Base-by-base conservation (phyloP, 2,888 invertebrate genomes). In the Drosophila neotestacea region DNA sequence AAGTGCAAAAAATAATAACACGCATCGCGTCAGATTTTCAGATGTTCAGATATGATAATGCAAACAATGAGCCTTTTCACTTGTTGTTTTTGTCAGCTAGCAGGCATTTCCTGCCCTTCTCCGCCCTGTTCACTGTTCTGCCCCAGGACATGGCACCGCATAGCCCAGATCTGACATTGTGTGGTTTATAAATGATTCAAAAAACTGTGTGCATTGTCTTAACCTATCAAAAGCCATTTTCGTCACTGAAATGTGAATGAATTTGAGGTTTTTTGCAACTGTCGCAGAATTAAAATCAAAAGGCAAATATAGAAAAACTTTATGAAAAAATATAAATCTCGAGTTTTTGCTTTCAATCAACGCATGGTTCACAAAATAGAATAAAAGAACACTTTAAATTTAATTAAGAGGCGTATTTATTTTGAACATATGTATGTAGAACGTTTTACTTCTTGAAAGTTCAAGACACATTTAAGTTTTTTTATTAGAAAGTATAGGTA, bases 1-100 rank as follows among this genome's bases (percentile, higher is more conserved):
- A 71, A 75, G 70, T 73, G 75, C 63, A 81, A 81, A 77, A 84
- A 87, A 89, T 77, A 87, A 79, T 75, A 88, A 76, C 85, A 81
- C 75, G 81, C 81, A 70, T 85, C 83, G 78, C 77, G 74, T 74
- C 81, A 76, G 85, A 87, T 83, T 85, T 74, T 83, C 76, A 56
- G 73, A 85, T 79, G 76, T 73, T 70, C 85, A 70, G 76, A 68
- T 81, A 81, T 81, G 76, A 79, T 81, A 82, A 86, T 84, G 81
- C 76, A 81, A 75, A 70, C 79, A 78, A 75, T 70, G 78, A 68
- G 71, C 61, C 70, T 59, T 70, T 62, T 61, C 44, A 54, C 38
- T 51, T 75, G 59, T 52, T 70, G 59, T 70, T 63, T 55, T 62
- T 74, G 50, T 60, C 46, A 70, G 22, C 22, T 64, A 47, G 28